Evolutionary conservation across 2,888 invertebrate species (phyloP).

Genomic region (Cryptophagus acutangulus): DNA sequence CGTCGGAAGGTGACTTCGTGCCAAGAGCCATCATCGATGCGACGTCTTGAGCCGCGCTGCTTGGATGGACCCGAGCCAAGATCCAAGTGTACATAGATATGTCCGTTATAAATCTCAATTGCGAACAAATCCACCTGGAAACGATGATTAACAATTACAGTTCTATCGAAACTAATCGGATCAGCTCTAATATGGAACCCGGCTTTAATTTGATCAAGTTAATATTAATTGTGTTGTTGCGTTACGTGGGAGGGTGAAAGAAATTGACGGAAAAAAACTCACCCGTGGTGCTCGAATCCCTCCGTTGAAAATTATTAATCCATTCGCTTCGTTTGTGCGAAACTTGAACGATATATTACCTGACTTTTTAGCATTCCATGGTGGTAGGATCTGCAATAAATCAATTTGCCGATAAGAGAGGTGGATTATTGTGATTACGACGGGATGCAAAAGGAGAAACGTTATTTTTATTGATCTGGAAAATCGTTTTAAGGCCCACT

Average conservation of each 20-base stretch:
- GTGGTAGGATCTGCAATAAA: slow-evolving; percentile 69
- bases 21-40: slow-evolving; percentile 89
- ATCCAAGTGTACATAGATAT: slow-evolving; percentile 88
- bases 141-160: too few relatives aligned
- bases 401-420: too few relatives aligned
- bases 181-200: too few relatives aligned
- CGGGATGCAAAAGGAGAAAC: too few relatives aligned
- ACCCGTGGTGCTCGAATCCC: slow-evolving; percentile 73
- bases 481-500: too few relatives aligned
- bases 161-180: too few relatives aligned
- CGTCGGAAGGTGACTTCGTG: slow-evolving; percentile 84
- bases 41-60: slow-evolving; percentile 72
- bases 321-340: slow-evolving; percentile 91
- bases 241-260: too few relatives aligned
- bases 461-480: too few relatives aligned
- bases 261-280: slow-evolving; percentile 49
- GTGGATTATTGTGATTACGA: too few relatives aligned
- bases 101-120: slow-evolving; percentile 89
- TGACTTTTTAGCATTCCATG: slow-evolving; percentile 86
- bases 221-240: too few relatives aligned
- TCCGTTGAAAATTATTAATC: slow-evolving; percentile 87
- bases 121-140: slow-evolving; percentile 84
- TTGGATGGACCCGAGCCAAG: slow-evolving; percentile 87
- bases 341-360: slow-evolving; percentile 92
- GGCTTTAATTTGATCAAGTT: too few relatives aligned